phyloP scores from a whole-genome alignment of 2,797 vertebrate genomes.

The Coendou prehensilis region DNA sequence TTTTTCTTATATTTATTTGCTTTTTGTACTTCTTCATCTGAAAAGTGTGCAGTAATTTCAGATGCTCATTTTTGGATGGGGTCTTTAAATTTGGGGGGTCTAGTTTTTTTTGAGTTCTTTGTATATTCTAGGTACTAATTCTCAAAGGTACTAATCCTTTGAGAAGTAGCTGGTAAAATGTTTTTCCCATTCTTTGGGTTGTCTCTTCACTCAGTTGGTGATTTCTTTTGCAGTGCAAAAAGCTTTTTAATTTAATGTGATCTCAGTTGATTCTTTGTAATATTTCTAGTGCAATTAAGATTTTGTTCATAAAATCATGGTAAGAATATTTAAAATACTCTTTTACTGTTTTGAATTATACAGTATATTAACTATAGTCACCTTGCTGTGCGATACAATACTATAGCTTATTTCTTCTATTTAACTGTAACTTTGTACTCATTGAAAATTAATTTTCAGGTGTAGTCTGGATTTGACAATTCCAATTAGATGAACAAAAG shows the following conservation, averaged over 20 bases:
- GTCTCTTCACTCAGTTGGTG: neutral
- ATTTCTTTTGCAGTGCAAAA: neutral
- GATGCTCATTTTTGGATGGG: neutral
- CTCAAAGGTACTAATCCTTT: neutral
- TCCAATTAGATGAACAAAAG: constrained; percentile 10
- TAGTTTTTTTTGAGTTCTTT: neutral
- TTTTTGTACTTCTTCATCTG: neutral
- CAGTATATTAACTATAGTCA: neutral
- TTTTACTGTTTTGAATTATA: neutral
- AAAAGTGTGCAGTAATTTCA: neutral
- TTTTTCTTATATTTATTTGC: neutral
- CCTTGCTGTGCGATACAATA: neutral
- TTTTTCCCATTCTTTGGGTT: neutral
- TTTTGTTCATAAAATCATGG: neutral
- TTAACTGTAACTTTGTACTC: neutral
- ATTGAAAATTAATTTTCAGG: constrained; percentile 10
- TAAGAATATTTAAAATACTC: neutral
- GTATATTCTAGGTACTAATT: neutral
- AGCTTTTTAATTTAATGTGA: neutral
- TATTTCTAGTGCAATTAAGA: neutral
- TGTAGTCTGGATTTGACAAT: neutral
- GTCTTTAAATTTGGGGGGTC: neutral
- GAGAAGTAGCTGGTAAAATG: neutral
- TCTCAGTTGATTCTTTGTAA: neutral
- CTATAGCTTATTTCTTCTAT: neutral